phyloP scores from a whole-genome alignment of 2,888 invertebrate genomes.

The Dexiosoma caninum region DNA sequence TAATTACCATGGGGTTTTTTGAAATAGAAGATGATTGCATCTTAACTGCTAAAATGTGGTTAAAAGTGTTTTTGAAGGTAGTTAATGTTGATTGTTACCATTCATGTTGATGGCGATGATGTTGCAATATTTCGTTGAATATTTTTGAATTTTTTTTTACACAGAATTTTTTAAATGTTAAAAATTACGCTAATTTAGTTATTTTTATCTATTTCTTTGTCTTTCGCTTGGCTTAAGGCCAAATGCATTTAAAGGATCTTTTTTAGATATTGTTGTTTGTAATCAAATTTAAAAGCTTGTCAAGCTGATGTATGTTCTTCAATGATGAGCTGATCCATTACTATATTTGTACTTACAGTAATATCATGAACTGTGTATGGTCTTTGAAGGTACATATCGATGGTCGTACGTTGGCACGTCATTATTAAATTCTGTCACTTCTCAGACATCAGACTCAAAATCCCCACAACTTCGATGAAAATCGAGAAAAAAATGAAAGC shows the following conservation, averaged over 20 bases:
- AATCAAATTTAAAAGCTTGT: no score
- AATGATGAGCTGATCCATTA: no score
- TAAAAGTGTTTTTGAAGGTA: conserved; percentile 59
- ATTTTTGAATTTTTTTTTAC: background rate
- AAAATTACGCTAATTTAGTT: conserved; percentile 30
- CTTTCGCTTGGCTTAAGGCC: conserved; percentile 32
- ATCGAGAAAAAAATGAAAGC: no score
- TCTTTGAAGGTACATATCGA: no score
- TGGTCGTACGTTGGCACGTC: no score
- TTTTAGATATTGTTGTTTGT: no score
- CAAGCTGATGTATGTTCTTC: no score
- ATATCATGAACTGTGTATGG: no score
- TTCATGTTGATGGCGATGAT: conserved; percentile 39
- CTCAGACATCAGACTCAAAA: no score
- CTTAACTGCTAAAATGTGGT: conserved; percentile 59
- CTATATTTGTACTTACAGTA: no score
- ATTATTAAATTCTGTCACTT: no score
- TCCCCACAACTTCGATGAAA: no score
- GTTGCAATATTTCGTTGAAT: conserved; percentile 18
- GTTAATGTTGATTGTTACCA: conserved; percentile 66
- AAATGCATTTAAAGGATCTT: background rate
- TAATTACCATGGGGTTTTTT: conserved; percentile 61
- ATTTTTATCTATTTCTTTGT: conserved; percentile 28
- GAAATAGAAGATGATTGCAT: conserved; percentile 47
- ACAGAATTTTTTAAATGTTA: background rate